phyloP scores from a whole-genome alignment of 2,888 invertebrate genomes.

The Oligia strigilis region DNA sequence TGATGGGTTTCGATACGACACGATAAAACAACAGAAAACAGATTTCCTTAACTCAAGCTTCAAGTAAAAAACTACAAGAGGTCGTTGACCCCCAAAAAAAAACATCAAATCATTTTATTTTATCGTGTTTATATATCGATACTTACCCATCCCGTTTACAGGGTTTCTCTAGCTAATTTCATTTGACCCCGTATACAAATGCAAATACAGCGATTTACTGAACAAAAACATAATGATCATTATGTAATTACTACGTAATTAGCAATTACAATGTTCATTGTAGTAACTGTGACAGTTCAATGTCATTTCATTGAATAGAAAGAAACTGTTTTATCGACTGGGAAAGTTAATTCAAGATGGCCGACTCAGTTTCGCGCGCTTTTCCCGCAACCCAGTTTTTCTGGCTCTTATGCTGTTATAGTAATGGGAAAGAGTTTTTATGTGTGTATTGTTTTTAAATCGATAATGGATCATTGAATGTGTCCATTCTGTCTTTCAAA shows the following conservation, averaged over 20 bases:
- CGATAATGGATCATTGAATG: slow-evolving; percentile 40
- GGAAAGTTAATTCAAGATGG: slow-evolving; percentile 74
- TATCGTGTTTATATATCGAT: not conserved
- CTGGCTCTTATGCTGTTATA: slow-evolving; percentile 60
- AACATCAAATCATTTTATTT: too few relatives aligned
- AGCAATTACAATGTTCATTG: slow-evolving; percentile 52
- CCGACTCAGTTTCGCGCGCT: slow-evolving; percentile 66
- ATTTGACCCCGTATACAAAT: not conserved
- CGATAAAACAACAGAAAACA: too few relatives aligned
- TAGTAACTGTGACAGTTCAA: slow-evolving; percentile 53
- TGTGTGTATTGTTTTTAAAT: slow-evolving; percentile 52
- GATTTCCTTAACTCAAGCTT: too few relatives aligned
- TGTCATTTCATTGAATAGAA: slow-evolving; percentile 53
- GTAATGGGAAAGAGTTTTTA: slow-evolving; percentile 65
- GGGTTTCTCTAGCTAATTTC: not conserved
- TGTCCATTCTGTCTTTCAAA: slow-evolving; percentile 49
- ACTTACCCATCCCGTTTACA: not conserved
- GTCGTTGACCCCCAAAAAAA: too few relatives aligned
- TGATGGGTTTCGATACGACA: too few relatives aligned
- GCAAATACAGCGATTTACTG: slow-evolving; percentile 21
- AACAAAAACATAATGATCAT: slow-evolving; percentile 47
- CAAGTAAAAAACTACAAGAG: too few relatives aligned
- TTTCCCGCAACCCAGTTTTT: slow-evolving; percentile 71
- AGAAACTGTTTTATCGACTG: slow-evolving; percentile 62
- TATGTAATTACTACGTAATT: slow-evolving; percentile 49